Conservation (phyloP, 2,888 invertebrate species). For the Drosophila pegasa region DNA sequence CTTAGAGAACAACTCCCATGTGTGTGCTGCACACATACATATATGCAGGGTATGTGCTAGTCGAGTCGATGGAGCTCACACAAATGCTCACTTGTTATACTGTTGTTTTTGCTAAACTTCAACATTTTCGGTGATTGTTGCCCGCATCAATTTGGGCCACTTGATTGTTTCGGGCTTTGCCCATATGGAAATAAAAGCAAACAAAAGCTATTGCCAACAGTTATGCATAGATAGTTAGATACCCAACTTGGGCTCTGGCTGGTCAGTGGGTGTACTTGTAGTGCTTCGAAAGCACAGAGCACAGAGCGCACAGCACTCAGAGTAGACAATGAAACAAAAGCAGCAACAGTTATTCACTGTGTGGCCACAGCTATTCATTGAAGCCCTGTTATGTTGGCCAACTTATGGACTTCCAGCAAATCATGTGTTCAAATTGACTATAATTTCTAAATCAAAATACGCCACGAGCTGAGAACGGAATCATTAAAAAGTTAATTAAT, state of each 20-base stretch:
- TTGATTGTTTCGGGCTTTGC: constrained; percentile 43
- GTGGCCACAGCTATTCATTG: constrained; percentile 2
- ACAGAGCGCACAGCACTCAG: not conserved
- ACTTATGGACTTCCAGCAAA: not conserved
- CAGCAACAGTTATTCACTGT: constrained; percentile 19
- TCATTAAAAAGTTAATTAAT: constrained; percentile 4
- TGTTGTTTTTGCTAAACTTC: constrained; percentile 29
- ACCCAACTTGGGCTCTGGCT: constrained; percentile 12
- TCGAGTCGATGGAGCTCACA: not conserved
- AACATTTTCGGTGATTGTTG: constrained; percentile 37
- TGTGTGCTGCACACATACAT: not conserved
- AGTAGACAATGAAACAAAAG: constrained; percentile 1
- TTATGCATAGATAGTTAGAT: constrained; percentile 40
- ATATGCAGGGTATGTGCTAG: constrained; percentile 11
- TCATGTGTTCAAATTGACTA: not conserved
- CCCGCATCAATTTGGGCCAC: constrained; percentile 57
- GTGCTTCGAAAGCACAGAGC: constrained; percentile 37
- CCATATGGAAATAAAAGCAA: constrained; percentile 37
- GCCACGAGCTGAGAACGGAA: not conserved
- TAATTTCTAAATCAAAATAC: not conserved
- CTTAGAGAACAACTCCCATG: not conserved
- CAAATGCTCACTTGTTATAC: constrained; percentile 8
- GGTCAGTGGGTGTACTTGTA: constrained; percentile 52
- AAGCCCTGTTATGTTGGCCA: constrained; percentile 4
- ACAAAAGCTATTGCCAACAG: constrained; percentile 42